A percentile compares a stretch with the other conserved stretches of the same genome.
phyloP scores from a whole-genome alignment of 2,888 invertebrate species.

The Leptinotarsa haldemani region DNA sequence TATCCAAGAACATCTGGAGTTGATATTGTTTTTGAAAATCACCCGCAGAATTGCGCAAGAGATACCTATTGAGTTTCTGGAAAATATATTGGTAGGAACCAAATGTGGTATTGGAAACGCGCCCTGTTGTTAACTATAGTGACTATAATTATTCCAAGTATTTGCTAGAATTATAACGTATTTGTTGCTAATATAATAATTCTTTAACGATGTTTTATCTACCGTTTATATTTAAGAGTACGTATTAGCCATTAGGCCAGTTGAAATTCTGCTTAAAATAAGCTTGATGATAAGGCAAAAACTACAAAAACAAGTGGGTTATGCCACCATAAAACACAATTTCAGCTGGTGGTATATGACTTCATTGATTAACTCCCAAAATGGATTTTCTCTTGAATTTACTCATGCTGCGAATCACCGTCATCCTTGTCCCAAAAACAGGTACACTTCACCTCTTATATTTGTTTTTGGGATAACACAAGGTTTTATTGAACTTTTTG shows the following conservation, averaged over 20 bases:
- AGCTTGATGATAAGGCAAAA: background rate
- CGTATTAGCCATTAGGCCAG: constrained; percentile 13
- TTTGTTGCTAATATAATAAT: constrained; percentile 13
- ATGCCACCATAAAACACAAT: background rate
- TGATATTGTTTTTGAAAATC: constrained; percentile 15
- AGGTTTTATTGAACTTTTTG: background rate
- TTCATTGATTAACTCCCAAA: constrained; percentile 1
- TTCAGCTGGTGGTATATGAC: constrained; percentile 15
- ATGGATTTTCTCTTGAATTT: background rate
- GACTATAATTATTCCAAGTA: constrained; percentile 11
- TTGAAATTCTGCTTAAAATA: constrained; percentile 20
- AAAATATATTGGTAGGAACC: background rate
- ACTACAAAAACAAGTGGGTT: background rate
- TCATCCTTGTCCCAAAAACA: constrained; percentile 4
- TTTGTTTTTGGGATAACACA: constrained; percentile 23
- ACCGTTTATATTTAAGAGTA: background rate
- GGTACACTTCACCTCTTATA: constrained; percentile 25
- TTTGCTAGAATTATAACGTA: constrained; percentile 15
- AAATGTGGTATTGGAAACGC: background rate
- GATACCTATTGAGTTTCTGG: background rate
- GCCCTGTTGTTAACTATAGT: constrained; percentile 10
- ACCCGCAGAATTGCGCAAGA: background rate
- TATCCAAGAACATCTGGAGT: constrained; percentile 18
- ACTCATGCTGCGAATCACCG: background rate
- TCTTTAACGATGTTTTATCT: constrained; percentile 16